phyloP scores from a whole-genome alignment of 2,113 vertebrate species.

The Cynocephalus volans region DNA sequence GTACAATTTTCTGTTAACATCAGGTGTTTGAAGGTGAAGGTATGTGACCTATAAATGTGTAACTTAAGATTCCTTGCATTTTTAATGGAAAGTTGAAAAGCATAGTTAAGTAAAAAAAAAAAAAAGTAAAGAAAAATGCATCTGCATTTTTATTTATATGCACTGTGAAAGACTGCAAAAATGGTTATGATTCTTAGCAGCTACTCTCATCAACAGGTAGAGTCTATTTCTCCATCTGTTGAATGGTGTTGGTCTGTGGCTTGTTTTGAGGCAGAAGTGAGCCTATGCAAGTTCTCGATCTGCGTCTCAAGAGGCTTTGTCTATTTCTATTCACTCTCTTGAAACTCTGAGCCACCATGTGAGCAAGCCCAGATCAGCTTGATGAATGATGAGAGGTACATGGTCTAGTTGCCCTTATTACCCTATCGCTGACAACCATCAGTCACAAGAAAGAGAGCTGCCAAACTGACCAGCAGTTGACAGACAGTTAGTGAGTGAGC shows the following conservation, averaged over 20 bases:
- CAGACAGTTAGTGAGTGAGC: background rate
- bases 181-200: background rate
- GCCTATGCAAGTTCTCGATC: background rate
- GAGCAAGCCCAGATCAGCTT: background rate
- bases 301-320: background rate
- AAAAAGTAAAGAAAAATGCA: background rate
- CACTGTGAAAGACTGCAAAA: background rate
- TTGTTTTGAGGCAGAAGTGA: background rate
- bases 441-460: background rate
- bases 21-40: background rate
- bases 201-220: background rate
- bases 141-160: constrained; percentile 22
- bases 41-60: background rate
- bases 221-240: background rate
- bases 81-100: background rate
- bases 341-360: background rate
- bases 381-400: background rate
- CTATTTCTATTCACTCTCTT: background rate
- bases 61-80: background rate
- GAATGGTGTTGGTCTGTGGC: background rate
- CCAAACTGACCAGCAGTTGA: background rate
- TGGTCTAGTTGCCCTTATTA: background rate
- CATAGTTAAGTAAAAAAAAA: background rate
- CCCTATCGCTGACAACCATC: background rate
- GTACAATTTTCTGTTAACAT: background rate